Conservation (phyloP, 2,113 vertebrate genomes). For the Leptobrachium ailaonicum region DNA sequence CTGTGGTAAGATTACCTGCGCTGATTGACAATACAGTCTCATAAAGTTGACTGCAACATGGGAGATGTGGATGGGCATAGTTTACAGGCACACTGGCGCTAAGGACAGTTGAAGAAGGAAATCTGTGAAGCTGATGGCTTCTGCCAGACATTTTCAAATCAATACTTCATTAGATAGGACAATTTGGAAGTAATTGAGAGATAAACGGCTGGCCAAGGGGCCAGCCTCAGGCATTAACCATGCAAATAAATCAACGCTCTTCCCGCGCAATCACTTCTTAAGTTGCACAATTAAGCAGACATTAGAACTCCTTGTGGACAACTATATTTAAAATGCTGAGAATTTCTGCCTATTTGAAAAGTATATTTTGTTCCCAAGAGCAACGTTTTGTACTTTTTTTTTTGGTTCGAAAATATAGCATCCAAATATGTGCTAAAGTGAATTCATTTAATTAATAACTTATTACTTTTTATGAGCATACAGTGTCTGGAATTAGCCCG, state of each 20-base stretch:
- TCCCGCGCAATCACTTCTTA: not conserved
- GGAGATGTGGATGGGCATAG: not conserved
- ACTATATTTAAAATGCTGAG: no score
- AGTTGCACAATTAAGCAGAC: not conserved
- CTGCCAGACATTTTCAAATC: conserved; percentile 17
- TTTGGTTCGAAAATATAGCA: no score
- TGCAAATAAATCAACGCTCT: not conserved
- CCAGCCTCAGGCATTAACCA: not conserved
- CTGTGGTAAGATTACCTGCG: not conserved
- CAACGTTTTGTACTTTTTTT: no score
- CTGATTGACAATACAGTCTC: not conserved
- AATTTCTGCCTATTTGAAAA: no score
- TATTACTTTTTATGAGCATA: no score
- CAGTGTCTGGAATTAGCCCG: no score
- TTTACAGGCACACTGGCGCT: not conserved
- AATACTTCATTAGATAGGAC: conserved; percentile 43
- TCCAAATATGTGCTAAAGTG: no score
- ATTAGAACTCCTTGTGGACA: no score
- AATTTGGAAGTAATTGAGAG: conserved; percentile 28
- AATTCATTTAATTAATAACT: no score
- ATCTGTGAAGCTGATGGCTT: conserved; percentile 11
- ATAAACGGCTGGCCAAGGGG: conserved; percentile 1
- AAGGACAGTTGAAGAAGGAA: not conserved
- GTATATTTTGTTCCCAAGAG: no score
- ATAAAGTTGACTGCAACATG: not conserved